Evolutionary conservation across 2,113 vertebrate genomes (phyloP), one percentile per base, ranked within the genome.

Genomic region (Puffinus mauretanicus): DNA sequence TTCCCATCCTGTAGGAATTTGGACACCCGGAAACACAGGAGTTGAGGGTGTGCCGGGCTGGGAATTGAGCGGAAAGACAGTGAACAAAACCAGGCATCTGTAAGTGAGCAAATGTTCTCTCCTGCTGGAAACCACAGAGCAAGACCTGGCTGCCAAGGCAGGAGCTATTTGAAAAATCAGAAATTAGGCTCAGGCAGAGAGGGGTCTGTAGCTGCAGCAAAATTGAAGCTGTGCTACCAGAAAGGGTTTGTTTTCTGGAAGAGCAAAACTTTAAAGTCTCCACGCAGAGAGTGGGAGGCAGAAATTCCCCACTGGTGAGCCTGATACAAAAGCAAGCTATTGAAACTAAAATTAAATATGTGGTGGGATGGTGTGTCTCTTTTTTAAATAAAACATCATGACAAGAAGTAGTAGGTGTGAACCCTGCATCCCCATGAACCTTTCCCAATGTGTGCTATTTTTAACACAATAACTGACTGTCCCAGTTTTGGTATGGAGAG

Each of bases 101-200:
- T 88, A 86, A 96, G 78, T 22, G 67, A 88, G 79, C 80, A 95
- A 95, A 85, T 78, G 66, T 90, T 95, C 75, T 67, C 44, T 91
- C 70, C 60, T 91, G 61, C 82, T 86, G 85, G 73, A 90, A 95
- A 82, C 47, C 5, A 0, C 90, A 82, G 67, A 90, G 30, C 80
- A 73, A 76, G 25, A 89, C 72, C 54, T 69, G 54, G 66, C 58
- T 90, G 64, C 55, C 46, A 32, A 93, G 73, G 52, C 73, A 66
- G 80, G 34, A 90, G 36, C 69, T 65, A 16, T 82, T 58, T 75
- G 75, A 76, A 83, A 93, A 91, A 88, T 83, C 36, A 30, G 40
- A 88, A 96, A 46, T 82, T 29, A 11, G 69, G 49, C 80, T 90
- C 47, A 47, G 77, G 32, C 71, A 79, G 64, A 71, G n/a, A 72